A percentile compares a stretch with the other conserved stretches of the same genome.
These are phyloP conservation scores for Rhinolophus ferrumequinum DNA, from an alignment of 2,113 vertebrate genomes.

Conservation along the genomic window DNA sequence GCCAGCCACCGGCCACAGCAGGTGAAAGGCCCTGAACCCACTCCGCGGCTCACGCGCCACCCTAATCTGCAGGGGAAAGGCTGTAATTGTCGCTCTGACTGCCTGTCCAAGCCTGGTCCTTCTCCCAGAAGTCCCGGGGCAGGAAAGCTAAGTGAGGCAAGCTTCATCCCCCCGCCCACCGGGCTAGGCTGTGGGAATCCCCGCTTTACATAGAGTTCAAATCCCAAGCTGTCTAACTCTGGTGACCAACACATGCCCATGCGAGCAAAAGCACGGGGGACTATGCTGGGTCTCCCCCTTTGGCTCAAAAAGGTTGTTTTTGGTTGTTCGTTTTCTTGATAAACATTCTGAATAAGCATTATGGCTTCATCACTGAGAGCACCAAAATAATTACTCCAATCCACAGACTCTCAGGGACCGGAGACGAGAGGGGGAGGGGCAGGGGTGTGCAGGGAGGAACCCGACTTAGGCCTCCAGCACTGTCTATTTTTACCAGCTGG, in stretches of 20 bases:
- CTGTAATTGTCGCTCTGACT: neutral
- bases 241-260: neutral
- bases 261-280: neutral
- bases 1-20: neutral
- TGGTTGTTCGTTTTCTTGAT: neutral
- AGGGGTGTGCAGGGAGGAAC: neutral
- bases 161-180: neutral
- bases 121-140: neutral
- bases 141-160: neutral
- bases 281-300: neutral
- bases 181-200: neutral
- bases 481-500: too few relatives aligned
- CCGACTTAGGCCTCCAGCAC: too few relatives aligned
- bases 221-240: neutral
- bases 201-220: accelerated
- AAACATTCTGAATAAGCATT: neutral
- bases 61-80: neutral
- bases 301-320: neutral
- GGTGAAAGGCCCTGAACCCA: neutral
- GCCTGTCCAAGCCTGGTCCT: accelerated
- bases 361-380: neutral
- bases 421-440: neutral
- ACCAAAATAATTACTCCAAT: neutral
- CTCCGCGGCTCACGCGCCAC: neutral
- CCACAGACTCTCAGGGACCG: neutral